phyloP scores from a whole-genome alignment of 2,113 vertebrate species.

The Myrmecobius fasciatus region DNA sequence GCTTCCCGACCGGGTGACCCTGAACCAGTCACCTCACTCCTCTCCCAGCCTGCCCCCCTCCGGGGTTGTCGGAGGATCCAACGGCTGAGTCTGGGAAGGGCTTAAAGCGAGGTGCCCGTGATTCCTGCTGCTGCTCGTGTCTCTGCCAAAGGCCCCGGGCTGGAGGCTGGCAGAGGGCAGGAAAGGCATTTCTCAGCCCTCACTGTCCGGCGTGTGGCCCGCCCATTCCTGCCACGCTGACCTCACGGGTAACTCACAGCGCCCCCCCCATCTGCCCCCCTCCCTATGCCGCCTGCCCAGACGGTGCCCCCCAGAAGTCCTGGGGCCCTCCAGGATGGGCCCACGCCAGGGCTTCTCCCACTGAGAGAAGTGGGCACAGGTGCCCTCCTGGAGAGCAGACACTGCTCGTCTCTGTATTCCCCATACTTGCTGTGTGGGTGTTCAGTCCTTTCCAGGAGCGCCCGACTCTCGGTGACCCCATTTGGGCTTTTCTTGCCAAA shows the following conservation, averaged over 20 bases:
- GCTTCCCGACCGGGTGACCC: too few relatives aligned
- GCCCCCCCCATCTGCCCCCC: neutral
- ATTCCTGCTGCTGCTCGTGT: too few relatives aligned
- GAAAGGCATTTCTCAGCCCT: neutral
- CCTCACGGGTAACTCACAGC: neutral
- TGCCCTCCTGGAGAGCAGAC: too few relatives aligned
- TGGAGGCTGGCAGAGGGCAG: neutral
- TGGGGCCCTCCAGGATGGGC: too few relatives aligned
- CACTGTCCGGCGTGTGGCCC: too few relatives aligned
- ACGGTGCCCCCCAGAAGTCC: neutral
- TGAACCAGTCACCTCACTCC: neutral
- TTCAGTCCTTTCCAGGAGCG: neutral
- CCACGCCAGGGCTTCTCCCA: rapidly evolving
- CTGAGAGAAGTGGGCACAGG: neutral
- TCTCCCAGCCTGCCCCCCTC: neutral
- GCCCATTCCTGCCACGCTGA: neutral
- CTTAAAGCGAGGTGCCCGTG: neutral
- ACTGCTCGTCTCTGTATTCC: too few relatives aligned
- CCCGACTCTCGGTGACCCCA: neutral
- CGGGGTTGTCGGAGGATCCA: neutral
- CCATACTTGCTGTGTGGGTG: too few relatives aligned
- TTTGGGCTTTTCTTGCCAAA: neutral
- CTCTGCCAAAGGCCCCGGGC: too few relatives aligned
- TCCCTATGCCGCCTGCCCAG: neutral
- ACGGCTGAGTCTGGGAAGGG: neutral